phyloP scores from a whole-genome alignment of 2,888 invertebrate species.

The Volucella zonaria region DNA sequence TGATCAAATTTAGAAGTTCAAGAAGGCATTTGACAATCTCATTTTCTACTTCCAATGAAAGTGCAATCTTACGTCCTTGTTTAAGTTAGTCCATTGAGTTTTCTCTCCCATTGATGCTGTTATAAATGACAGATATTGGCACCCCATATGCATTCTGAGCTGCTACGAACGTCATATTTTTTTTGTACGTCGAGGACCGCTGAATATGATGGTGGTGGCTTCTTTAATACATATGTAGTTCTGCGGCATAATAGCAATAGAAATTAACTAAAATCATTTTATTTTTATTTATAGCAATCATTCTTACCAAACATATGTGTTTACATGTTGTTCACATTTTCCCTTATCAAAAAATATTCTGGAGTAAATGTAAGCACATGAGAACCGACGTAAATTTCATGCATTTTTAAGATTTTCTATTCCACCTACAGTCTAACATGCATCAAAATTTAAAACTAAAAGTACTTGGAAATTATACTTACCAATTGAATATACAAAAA shows the following conservation, averaged over 20 bases:
- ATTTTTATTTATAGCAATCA: constrained; percentile 20
- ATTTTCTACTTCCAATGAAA: constrained; percentile 29
- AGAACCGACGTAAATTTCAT: not conserved
- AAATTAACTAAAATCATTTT: not conserved
- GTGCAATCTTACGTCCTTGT: constrained; percentile 23
- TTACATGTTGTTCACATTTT: not conserved
- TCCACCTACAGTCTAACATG: constrained; percentile 26
- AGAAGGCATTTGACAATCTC: constrained; percentile 19
- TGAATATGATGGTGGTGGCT: constrained; percentile 23
- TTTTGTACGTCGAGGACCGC: constrained; percentile 6
- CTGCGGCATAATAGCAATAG: constrained; percentile 14
- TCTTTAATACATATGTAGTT: constrained; percentile 27
- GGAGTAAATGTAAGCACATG: constrained; percentile 13
- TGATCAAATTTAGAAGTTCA: too few relatives aligned
- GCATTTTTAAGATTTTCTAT: constrained; percentile 4
- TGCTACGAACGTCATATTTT: constrained; percentile 30
- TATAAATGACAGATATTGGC: too few relatives aligned
- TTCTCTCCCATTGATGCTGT: too few relatives aligned
- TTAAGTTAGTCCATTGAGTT: constrained; percentile 26
- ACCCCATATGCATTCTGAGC: constrained; percentile 23
- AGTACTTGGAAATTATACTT: constrained; percentile 35
- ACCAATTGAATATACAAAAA: constrained; percentile 16
- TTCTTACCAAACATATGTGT: constrained; percentile 10
- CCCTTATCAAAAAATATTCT: constrained; percentile 19
- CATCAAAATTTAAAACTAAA: constrained; percentile 25